These are phyloP conservation scores for Agrochola litura DNA, from an alignment of 2,888 invertebrate genomes.

Conservation along the genomic window DNA sequence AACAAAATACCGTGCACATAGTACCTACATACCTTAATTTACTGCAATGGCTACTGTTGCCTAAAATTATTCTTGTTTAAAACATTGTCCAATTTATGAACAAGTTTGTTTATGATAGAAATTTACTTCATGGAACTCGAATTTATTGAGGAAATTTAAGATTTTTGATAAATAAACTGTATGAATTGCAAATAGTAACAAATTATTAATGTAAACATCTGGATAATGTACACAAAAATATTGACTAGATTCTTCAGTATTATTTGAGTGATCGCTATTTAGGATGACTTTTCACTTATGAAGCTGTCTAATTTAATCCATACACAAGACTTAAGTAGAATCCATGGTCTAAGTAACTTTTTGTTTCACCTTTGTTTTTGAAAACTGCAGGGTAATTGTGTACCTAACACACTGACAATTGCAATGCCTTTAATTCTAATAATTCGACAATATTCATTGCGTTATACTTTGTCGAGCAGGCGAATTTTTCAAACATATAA, in stretches of 20 bases:
- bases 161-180: not conserved
- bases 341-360: too few species aligned
- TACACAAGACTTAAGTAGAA: not conserved
- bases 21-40: not conserved
- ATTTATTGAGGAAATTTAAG: conserved; percentile 11
- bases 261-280: not conserved
- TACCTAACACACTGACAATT: too few species aligned
- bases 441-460: too few species aligned
- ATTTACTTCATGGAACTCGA: conserved; percentile 16
- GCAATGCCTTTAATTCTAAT: too few species aligned
- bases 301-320: too few species aligned
- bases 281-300: not conserved
- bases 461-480: too few species aligned
- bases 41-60: not conserved
- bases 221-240: not conserved
- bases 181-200: conserved; percentile 17
- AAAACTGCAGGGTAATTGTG: too few species aligned
- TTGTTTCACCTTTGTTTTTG: too few species aligned
- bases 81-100: not conserved
- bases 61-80: not conserved
- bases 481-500: too few species aligned
- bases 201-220: conserved; percentile 4
- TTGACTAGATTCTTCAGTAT: not conserved
- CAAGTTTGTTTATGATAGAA: not conserved
- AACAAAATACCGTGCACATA: too few species aligned